Percentiles rank a stretch among this genome's conserved stretches.
phyloP scores from a whole-genome alignment of 2,888 invertebrate species.

The Lysandra coridon region DNA sequence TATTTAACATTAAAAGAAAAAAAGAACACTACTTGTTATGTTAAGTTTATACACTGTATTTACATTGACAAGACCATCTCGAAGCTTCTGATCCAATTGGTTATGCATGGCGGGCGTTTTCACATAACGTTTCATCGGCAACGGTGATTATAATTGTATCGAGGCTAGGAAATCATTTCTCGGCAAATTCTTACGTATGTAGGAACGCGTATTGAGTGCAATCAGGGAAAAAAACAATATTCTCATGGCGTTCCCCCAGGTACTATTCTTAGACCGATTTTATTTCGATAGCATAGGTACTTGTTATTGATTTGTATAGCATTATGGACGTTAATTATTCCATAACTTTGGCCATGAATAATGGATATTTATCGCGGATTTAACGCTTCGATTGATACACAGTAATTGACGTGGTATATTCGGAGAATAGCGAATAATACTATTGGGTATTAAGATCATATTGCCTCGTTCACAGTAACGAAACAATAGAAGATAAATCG shows the following conservation, averaged over 20 bases:
- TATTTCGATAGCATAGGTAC: not conserved
- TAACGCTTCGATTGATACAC: slow-evolving; percentile 46
- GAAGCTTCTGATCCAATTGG: slow-evolving; percentile 13
- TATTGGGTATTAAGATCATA: slow-evolving; percentile 25
- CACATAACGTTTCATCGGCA: slow-evolving; percentile 18
- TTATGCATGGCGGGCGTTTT: slow-evolving; percentile 24
- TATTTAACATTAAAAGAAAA: too few species aligned
- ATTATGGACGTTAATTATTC: slow-evolving; percentile 44
- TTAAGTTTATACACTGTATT: slow-evolving; percentile 8
- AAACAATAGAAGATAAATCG: slow-evolving; percentile 52
- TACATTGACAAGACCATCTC: not conserved
- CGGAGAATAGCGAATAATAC: not conserved
- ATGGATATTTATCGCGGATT: slow-evolving; percentile 63
- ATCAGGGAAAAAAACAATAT: slow-evolving; percentile 10
- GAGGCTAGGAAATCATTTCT: slow-evolving; percentile 23
- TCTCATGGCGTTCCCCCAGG: not conserved
- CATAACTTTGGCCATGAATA: slow-evolving; percentile 50
- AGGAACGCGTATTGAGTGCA: not conserved
- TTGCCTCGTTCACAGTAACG: slow-evolving; percentile 37
- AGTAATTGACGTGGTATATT: slow-evolving; percentile 35
- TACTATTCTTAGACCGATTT: not conserved
- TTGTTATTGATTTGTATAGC: slow-evolving; percentile 28
- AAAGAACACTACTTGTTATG: not conserved
- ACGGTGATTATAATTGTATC: slow-evolving; percentile 30
- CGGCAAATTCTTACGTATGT: slow-evolving; percentile 15